Percentiles rank a stretch among this genome's conserved stretches.
Evolutionary conservation across 2,797 vertebrate genomes (phyloP).

Genomic region (Arvicola amphibius): DNA sequence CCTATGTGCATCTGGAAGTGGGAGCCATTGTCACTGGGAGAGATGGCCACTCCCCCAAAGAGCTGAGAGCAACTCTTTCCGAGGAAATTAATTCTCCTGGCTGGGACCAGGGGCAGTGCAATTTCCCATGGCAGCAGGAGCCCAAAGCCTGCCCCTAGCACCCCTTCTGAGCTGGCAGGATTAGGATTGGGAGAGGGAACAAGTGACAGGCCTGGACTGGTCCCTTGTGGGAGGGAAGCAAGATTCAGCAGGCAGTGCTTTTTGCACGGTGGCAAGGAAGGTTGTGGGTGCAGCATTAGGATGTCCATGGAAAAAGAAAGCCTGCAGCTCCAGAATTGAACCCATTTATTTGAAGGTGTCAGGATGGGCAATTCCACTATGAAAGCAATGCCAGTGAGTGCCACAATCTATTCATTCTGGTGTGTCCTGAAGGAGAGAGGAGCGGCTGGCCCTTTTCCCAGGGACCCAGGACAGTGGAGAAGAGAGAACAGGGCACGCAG

Average conservation of each 20-base stretch:
- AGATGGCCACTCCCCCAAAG: not conserved
- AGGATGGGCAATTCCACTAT: not conserved
- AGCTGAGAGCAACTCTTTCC: not conserved
- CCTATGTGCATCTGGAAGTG: conserved; percentile 35
- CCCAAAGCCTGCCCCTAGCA: conserved; percentile 1
- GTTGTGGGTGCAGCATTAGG: not conserved
- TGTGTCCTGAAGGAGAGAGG: not conserved
- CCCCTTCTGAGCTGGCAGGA: conserved; percentile 24
- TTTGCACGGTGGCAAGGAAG: not conserved
- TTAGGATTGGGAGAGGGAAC: conserved; percentile 21
- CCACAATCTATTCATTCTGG: not conserved
- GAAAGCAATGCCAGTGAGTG: not conserved
- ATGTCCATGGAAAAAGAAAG: not conserved
- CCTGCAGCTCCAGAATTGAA: not conserved
- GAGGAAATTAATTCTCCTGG: conserved; percentile 59
- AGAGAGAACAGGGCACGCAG: not conserved
- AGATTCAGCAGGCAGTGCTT: not conserved
- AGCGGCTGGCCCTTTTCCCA: not conserved
- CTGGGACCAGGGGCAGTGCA: not conserved
- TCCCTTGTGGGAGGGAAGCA: not conserved
- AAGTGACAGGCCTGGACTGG: not conserved
- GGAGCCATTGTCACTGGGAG: not conserved
- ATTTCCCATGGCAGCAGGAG: conserved; percentile 68
- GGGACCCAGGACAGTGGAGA: not conserved
- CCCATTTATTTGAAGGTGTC: not conserved